Evolutionary conservation across 2,888 invertebrate genomes (phyloP).

Genomic region (Taphrorychus bicolor): DNA sequence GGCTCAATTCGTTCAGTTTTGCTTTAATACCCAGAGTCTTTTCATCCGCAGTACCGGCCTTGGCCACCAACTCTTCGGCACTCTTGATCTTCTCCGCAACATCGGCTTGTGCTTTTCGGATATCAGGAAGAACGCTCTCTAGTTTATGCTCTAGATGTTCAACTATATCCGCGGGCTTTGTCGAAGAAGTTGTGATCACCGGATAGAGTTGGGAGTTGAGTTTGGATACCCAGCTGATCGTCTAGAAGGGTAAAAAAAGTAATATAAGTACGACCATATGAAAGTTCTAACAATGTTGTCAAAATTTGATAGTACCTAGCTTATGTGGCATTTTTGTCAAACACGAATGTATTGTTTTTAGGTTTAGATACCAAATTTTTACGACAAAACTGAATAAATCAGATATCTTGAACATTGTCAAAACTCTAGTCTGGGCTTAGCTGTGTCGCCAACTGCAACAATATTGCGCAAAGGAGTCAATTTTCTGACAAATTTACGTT

Average conservation of each 20-base stretch:
- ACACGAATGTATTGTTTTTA: too few species aligned
- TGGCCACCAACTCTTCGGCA: constrained; percentile 69
- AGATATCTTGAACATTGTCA: too few species aligned
- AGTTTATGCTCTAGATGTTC: constrained; percentile 67
- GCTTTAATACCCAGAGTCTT: constrained; percentile 69
- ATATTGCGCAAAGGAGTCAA: too few species aligned
- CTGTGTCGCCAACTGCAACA: too few species aligned
- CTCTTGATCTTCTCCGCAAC: constrained; percentile 72
- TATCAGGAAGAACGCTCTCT: constrained; percentile 65
- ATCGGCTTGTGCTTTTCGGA: constrained; percentile 70
- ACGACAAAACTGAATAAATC: too few species aligned
- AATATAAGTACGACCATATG: background rate
- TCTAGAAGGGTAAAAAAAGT: constrained; percentile 61
- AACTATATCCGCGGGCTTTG: constrained; percentile 65
- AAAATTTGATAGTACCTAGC: background rate
- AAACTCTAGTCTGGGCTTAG: too few species aligned
- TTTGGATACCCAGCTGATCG: constrained; percentile 71
- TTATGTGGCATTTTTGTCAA: too few species aligned
- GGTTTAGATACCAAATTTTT: too few species aligned
- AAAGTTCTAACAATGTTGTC: too few species aligned
- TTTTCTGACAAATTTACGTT: too few species aligned
- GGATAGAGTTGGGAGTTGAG: constrained; percentile 79
- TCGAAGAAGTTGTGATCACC: constrained; percentile 70
- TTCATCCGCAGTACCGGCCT: constrained; percentile 63
- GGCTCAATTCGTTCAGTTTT: constrained; percentile 71